Base-by-base conservation (phyloP, 2,797 vertebrate species). In the Setipinna tenuifilis region DNA sequence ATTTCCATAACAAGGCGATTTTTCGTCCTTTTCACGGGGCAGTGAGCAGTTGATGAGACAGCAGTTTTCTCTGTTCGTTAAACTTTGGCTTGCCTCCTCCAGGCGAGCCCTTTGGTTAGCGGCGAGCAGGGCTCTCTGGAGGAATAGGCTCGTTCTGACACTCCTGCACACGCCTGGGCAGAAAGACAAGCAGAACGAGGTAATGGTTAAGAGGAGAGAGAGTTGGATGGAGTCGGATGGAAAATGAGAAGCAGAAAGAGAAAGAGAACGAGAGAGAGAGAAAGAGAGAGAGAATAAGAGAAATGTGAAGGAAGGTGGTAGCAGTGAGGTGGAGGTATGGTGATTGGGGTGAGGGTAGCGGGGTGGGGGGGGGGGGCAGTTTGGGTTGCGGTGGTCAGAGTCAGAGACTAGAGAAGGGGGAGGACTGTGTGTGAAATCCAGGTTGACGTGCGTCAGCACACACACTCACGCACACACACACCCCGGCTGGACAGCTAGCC, bases 371-470 rank as follows among this genome's bases (percentile, higher is more conserved):
- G 59, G 7, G 68, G 16, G n/a, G n/a, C n/a, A n/a, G n/a, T n/a
- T n/a, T n/a, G n/a, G n/a, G n/a, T n/a, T n/a, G n/a, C n/a, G n/a
- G n/a, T n/a, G n/a, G 23, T 41, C 2, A 41, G 28, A 59, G 23
- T 11, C 25, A 19, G 82, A 68, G 3, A 87, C 89, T 0, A 10
- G 10, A 11, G 75, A 82, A 86, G 16, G 75, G n/a, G 54, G 54
- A 91, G 88, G 48, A 48, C 4, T 62, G 90, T 84, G 87, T 87
- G 16, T 78, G 17, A 41, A 44, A 78, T 44, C 71, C 71, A 78
- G 71, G 71, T 44, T 78, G 71, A 44, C 19, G 17, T 78, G 71
- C 71, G 17, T 75, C 68, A 75, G 68, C 71, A 44, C 17, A 41
- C 35, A 41, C 35, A 41, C 35, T 71, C 17, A 78, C n/a, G 50